Conservation (phyloP, 2,113 vertebrate genomes). For the Galbula dea region DNA sequence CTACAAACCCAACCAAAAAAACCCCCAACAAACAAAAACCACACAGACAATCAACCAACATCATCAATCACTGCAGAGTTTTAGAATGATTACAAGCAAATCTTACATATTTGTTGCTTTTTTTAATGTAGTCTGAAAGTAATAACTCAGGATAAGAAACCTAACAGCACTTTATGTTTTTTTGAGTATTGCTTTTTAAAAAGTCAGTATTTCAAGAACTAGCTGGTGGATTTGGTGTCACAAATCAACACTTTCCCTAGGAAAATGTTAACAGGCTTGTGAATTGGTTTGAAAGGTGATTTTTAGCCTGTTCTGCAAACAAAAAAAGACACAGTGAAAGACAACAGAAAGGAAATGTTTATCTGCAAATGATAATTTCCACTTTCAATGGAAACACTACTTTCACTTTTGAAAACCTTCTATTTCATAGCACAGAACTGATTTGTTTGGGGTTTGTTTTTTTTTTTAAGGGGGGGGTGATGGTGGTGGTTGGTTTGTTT, state of each 20-base stretch:
- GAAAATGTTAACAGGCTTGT: not conserved
- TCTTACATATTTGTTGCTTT: not conserved
- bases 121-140: not conserved
- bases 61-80: not conserved
- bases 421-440: not conserved
- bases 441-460: not conserved
- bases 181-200: not conserved
- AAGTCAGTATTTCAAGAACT: not conserved
- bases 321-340: not conserved
- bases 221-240: not conserved
- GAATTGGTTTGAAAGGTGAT: not conserved
- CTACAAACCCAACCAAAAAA: too few relatives aligned
- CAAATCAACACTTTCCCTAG: not conserved
- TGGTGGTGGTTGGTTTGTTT: not conserved
- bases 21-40: too few relatives aligned
- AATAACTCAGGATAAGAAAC: not conserved
- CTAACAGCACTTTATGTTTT: not conserved
- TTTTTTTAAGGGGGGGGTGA: too few relatives aligned
- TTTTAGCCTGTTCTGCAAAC: not conserved
- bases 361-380: not conserved
- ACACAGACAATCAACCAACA: too few relatives aligned
- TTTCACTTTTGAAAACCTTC: not conserved
- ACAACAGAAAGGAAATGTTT: not conserved
- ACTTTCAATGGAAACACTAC: not conserved
- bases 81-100: not conserved